Conservation (phyloP, 2,113 vertebrate genomes). For the Abramis brama region DNA sequence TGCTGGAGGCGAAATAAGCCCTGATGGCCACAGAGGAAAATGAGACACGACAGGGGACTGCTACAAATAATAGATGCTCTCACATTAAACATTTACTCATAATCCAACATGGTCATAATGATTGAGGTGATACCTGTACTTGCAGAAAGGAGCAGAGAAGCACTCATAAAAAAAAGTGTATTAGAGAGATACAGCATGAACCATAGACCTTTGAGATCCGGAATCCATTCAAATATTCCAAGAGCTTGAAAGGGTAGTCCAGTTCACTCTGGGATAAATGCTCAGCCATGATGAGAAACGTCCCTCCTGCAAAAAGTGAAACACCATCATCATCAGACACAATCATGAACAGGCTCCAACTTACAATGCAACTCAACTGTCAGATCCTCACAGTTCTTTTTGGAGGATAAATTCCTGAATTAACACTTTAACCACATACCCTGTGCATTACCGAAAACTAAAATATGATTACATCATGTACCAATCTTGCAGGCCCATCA, state of each 20-base stretch:
- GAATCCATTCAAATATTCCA: conserved; percentile 79
- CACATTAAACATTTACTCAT: neutral
- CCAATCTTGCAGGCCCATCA: too few species aligned
- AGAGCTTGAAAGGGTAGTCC: conserved; percentile 77
- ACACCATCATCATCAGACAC: neutral
- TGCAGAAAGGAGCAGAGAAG: neutral
- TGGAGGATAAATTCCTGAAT: neutral
- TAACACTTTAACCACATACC: neutral
- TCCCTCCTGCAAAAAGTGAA: conserved; percentile 2
- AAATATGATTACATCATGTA: too few species aligned
- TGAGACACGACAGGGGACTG: neutral
- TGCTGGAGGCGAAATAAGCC: neutral
- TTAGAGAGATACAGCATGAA: neutral
- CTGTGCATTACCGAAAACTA: too few species aligned
- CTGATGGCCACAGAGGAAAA: neutral
- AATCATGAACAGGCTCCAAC: neutral
- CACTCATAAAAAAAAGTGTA: neutral
- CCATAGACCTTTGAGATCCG: conserved; percentile 74
- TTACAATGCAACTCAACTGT: neutral
- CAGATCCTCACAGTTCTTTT: neutral
- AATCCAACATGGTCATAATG: neutral
- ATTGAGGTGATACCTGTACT: neutral
- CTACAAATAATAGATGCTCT: conserved; percentile 2
- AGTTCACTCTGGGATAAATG: conserved; percentile 78
- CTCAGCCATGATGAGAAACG: conserved; percentile 68